Base-by-base conservation (phyloP, 2,797 vertebrate genomes). In the Syngnathus acus region DNA sequence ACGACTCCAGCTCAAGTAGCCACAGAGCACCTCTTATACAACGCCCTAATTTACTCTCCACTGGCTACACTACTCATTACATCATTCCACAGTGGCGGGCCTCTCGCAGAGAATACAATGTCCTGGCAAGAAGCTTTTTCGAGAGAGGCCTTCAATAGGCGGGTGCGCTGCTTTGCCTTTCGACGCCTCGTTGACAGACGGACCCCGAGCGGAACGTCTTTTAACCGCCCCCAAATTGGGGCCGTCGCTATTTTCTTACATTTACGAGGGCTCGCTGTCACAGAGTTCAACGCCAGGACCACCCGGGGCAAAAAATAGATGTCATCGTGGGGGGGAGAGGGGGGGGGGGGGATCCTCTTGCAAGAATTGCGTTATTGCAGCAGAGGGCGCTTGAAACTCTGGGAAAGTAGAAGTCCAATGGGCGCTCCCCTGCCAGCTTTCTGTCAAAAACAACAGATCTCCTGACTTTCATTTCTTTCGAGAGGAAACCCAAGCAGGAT, bases 361-460 rank as follows among this genome's bases (percentile, higher is more conserved):
- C 21, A 54, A 9, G 26, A 32, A 32, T 26, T 16, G 14, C 26
- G 19, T 0, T 66, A 19, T 1, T 64, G 82, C 88, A 87, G 77
- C 75, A 90, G 89, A 87, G 84, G 87, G 88, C 77, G 72, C 78
- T 72, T 66, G 40, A 82, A 51, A 58, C 79, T 72, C 68, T 84
- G 76, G 67, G 77, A 78, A 75, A 62, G 65, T 67, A 71, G 26
- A 32, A 32, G 26, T 32, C 55, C 39, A 43, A 80, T 78, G 77
- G 71, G 79, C 78, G 72, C 70, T 75, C 72, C 82, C 62, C 81
- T 78, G 50, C 77, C 74, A 55, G 11, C 78, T 78, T 86, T 85
- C 80, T 86, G 87, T 87, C 84, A 88, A 84, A 89, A 89, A 88
- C 84, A 89, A 89, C 84, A 88, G 85, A 81, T 89, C 84, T 73